Evolutionary conservation across 1,140 invertebrate genomes (phyloP).

Genomic region (Panagrolaimus sp.): DNA sequence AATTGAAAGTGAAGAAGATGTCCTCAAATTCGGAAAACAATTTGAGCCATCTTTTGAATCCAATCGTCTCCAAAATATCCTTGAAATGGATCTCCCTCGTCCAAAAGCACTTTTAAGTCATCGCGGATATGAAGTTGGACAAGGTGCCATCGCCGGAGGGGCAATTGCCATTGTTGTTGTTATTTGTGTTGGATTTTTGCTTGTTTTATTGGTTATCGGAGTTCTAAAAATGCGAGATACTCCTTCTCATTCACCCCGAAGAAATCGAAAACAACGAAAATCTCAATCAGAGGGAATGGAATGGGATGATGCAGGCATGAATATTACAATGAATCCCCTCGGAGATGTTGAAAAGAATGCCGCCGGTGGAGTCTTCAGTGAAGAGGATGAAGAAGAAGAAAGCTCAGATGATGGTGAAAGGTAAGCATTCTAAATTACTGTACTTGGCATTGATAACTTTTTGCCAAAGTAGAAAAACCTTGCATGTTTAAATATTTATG

Average conservation of each 20-base stretch:
- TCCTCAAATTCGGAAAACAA: not conserved
- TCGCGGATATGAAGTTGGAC: constrained; percentile 57
- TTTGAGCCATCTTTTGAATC: constrained; percentile 8
- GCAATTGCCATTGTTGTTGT: constrained; percentile 58
- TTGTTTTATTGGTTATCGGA: constrained; percentile 56
- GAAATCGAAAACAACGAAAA: constrained; percentile 36
- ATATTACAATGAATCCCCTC: constrained; percentile 60
- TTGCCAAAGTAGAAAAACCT: constrained; percentile 15
- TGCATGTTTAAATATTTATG: not conserved
- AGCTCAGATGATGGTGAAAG: constrained; percentile 45
- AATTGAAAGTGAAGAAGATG: constrained; percentile 4
- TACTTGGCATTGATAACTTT: not conserved
- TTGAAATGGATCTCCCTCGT: constrained; percentile 59
- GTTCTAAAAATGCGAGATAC: constrained; percentile 59
- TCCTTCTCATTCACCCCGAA: constrained; percentile 37
- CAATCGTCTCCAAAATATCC: constrained; percentile 57
- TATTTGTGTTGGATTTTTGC: constrained; percentile 58
- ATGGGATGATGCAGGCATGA: constrained; percentile 60
- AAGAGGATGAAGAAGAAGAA: constrained; percentile 35
- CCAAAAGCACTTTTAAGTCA: constrained; percentile 56
- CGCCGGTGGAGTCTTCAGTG: constrained; percentile 3
- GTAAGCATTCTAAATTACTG: constrained; percentile 24
- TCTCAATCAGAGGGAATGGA: constrained; percentile 49
- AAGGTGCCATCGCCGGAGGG: constrained; percentile 57
- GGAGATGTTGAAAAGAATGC: constrained; percentile 53